Percentiles rank a stretch among this genome's conserved stretches.
These are phyloP conservation scores for Pandion haliaetus DNA, from an alignment of 2,113 vertebrate species.

Conservation along the genomic window DNA sequence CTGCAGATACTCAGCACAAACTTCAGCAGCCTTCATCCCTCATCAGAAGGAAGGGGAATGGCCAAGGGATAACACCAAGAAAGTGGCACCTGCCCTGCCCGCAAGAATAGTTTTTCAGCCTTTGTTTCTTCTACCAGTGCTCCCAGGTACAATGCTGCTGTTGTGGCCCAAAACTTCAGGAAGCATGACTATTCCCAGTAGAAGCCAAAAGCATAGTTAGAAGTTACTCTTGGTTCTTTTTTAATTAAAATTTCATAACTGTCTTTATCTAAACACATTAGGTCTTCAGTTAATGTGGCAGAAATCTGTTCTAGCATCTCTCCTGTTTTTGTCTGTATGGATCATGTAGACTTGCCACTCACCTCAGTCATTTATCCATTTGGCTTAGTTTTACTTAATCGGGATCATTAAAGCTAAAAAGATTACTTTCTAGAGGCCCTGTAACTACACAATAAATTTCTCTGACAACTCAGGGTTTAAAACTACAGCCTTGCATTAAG, in stretches of 20 bases:
- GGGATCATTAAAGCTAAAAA: not conserved
- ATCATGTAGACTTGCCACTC: not conserved
- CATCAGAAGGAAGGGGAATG: accelerated
- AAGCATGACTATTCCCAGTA: accelerated
- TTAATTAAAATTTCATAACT: not conserved
- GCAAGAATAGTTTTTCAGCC: not conserved
- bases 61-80: not conserved
- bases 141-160: not conserved
- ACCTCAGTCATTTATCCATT: not conserved
- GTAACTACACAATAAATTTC: not conserved
- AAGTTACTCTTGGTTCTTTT: not conserved
- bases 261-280: not conserved
- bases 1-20: not conserved
- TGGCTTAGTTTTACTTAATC: not conserved
- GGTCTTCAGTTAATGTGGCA: not conserved
- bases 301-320: not conserved
- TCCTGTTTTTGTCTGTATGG: not conserved
- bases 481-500: not conserved
- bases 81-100: not conserved
- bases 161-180: not conserved
- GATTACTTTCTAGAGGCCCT: not conserved
- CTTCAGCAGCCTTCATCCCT: not conserved
- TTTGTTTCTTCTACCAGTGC: not conserved
- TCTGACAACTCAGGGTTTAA: not conserved
- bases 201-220: not conserved